These are phyloP conservation scores for Andrena haemorrhoa DNA, from an alignment of 2,888 invertebrate species.

Conservation along the genomic window DNA sequence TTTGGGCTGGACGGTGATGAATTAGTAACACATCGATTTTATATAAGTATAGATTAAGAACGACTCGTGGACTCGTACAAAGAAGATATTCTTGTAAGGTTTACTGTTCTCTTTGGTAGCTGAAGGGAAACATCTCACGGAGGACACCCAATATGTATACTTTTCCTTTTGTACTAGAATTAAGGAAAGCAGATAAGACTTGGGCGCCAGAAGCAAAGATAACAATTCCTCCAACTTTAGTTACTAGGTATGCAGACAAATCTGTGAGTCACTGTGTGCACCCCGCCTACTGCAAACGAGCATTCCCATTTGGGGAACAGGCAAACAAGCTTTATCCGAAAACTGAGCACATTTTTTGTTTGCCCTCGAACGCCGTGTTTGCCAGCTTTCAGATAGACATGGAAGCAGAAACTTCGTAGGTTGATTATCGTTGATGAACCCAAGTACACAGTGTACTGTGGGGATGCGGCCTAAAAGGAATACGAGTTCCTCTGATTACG, in stretches of 20 bases:
- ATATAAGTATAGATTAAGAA: too few species aligned
- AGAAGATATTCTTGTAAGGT: too few species aligned
- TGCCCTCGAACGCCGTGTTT: not conserved
- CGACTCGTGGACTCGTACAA: too few species aligned
- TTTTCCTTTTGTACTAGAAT: not conserved
- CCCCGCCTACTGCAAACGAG: not conserved
- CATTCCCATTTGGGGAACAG: not conserved
- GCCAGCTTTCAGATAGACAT: not conserved
- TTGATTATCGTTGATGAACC: not conserved
- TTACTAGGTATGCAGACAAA: too few species aligned
- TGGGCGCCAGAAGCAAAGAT: not conserved
- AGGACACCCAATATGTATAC: not conserved
- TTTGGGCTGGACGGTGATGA: too few species aligned
- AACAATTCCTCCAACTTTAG: not conserved
- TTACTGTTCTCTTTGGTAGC: too few species aligned
- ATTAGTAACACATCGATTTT: too few species aligned
- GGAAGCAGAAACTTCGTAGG: not conserved
- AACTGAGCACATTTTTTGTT: not conserved
- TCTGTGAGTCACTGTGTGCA: not conserved
- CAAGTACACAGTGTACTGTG: too few species aligned
- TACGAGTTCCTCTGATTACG: not conserved
- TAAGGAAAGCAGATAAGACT: constrained; percentile 12
- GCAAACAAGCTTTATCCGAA: not conserved
- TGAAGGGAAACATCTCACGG: too few species aligned
- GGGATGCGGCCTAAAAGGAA: too few species aligned